Conservation (phyloP, 2,888 invertebrate genomes). For the Brachyopa scutellaris region DNA sequence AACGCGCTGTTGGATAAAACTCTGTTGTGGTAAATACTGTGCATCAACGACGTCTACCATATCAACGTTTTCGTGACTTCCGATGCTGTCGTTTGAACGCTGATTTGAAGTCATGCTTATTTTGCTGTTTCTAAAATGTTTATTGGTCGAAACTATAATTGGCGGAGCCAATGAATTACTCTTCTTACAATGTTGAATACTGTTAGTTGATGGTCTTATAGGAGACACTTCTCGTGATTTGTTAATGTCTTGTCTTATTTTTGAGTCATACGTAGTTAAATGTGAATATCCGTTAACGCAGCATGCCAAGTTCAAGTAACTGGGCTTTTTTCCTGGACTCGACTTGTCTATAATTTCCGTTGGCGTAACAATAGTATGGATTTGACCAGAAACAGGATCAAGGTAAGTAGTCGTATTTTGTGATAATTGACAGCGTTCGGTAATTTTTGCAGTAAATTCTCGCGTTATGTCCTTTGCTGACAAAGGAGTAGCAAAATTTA, state of each 20-base stretch:
- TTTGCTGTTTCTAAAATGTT: slow-evolving; percentile 20
- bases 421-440: slow-evolving; percentile 82
- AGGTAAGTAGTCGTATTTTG: slow-evolving; percentile 77
- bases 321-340: slow-evolving; percentile 87
- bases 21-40: slow-evolving; percentile 82
- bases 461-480: slow-evolving; percentile 84
- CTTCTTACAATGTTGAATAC: slow-evolving; percentile 82
- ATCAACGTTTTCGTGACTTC: slow-evolving; percentile 48
- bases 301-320: slow-evolving; percentile 93
- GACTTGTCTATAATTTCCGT: slow-evolving; percentile 62
- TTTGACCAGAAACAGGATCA: slow-evolving; percentile 78
- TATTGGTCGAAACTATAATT: slow-evolving; percentile 70
- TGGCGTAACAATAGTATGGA: slow-evolving; percentile 79
- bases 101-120: slow-evolving; percentile 60
- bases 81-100: slow-evolving; percentile 73
- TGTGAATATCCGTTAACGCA: slow-evolving; percentile 95
- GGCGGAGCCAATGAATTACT: slow-evolving; percentile 84
- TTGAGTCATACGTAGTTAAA: slow-evolving; percentile 92
- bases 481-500: slow-evolving; percentile 85
- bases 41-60: slow-evolving; percentile 76
- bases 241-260: slow-evolving; percentile 88
- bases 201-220: slow-evolving; percentile 84
- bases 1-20: slow-evolving; percentile 94
- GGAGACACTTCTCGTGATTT: slow-evolving; percentile 89
- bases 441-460: slow-evolving; percentile 85